Conservation (phyloP, 2,888 invertebrate genomes). For the Pimpla rufipes region DNA sequence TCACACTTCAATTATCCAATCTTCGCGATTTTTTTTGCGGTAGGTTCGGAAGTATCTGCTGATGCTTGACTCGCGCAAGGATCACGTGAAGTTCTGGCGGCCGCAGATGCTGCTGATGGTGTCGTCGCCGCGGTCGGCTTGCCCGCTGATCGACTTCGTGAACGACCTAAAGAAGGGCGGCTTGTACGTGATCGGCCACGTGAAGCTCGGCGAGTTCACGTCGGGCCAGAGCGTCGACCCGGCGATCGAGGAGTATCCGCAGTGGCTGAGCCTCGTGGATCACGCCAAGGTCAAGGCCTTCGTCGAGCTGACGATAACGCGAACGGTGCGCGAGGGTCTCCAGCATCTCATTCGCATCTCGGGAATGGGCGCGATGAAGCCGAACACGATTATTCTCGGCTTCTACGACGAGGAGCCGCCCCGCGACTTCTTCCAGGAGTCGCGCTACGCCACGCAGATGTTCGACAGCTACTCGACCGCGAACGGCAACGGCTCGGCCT, state of each 20-base stretch:
- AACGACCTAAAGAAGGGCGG: constrained; percentile 99
- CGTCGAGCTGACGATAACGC: constrained; percentile 96
- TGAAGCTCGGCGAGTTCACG: constrained; percentile 88
- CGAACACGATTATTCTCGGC: constrained; percentile 98
- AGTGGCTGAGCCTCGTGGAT: constrained; percentile 98
- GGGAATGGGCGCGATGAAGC: constrained; percentile 99
- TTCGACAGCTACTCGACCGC: constrained; percentile 86
- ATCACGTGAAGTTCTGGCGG: constrained; percentile 99
- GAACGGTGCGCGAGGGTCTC: constrained; percentile 94
- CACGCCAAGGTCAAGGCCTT: constrained; percentile 98
- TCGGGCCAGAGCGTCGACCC: constrained; percentile 88
- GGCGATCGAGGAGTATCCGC: constrained; percentile 91
- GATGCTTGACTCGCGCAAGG: constrained; percentile 97
- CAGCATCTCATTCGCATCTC: constrained; percentile 96
- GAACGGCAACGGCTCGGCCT: constrained; percentile 84
- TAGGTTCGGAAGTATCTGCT: constrained; percentile 97
- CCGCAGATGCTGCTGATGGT: constrained; percentile 98
- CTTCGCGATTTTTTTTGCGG: not conserved
- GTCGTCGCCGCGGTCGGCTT: constrained; percentile 95
- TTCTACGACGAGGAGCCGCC: constrained; percentile 94
- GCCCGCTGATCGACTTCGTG: constrained; percentile 97
- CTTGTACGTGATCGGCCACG: constrained; percentile 95
- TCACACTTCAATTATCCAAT: not conserved
- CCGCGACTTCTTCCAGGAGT: constrained; percentile 91
- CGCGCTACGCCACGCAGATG: constrained; percentile 84